These are phyloP conservation scores for Perdita meconis DNA, from an alignment of 2,888 invertebrate species.

Conservation along the genomic window DNA sequence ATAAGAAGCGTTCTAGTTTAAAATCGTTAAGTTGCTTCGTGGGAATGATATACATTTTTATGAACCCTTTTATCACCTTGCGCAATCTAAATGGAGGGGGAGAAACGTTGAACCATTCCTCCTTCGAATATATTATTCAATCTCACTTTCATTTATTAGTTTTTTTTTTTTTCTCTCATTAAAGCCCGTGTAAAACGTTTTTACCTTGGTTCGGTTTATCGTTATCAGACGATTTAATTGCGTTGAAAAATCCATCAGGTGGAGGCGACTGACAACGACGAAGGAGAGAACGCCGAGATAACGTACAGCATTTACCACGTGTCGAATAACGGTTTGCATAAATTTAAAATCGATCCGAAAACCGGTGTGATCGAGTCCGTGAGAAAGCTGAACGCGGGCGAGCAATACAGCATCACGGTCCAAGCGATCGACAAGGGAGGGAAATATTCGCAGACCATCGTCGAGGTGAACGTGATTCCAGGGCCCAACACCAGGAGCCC, in stretches of 20 bases:
- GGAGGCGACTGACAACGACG: conserved; percentile 93
- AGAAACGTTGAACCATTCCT: not conserved
- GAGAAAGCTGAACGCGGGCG: conserved; percentile 93
- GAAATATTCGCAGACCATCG: conserved; percentile 92
- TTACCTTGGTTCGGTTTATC: not conserved
- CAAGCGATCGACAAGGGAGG: conserved; percentile 93
- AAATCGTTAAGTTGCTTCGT: not conserved
- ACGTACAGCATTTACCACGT: conserved; percentile 95
- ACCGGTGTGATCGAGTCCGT: conserved; percentile 92
- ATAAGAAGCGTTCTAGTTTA: conserved; percentile 22
- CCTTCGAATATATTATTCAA: not conserved
- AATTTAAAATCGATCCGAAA: conserved; percentile 92
- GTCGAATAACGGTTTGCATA: conserved; percentile 94
- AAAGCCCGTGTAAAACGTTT: not conserved
- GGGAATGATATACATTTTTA: not conserved
- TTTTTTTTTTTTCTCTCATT: too few relatives aligned
- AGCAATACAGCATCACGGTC: conserved; percentile 95
- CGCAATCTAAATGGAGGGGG: not conserved
- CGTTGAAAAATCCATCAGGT: conserved; percentile 84
- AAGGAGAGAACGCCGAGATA: conserved; percentile 92
- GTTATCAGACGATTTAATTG: not conserved
- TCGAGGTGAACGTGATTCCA: conserved; percentile 93
- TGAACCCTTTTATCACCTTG: not conserved
- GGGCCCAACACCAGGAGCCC: conserved; percentile 94
- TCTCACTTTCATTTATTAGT: not conserved